Percentiles rank a stretch among this genome's conserved stretches.
phyloP scores from a whole-genome alignment of 2,888 invertebrate genomes.

The Germaria angustata region DNA sequence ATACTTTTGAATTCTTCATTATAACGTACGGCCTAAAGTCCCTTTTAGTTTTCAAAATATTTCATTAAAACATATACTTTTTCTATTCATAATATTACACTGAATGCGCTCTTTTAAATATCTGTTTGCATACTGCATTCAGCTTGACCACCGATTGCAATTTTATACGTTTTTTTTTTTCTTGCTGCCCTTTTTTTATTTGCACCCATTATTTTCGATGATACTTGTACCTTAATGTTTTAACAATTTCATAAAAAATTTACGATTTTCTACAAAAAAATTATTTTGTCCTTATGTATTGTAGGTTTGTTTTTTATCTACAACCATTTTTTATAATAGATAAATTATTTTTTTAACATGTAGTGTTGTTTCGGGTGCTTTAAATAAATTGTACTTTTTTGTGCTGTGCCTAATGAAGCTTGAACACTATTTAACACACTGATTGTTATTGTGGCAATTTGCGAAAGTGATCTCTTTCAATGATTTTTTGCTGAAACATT shows the following conservation, averaged over 20 bases:
- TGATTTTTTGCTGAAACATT: neutral
- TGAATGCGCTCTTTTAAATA: neutral
- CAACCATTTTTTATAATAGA: neutral
- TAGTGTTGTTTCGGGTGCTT: conserved; percentile 16
- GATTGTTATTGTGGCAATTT: neutral
- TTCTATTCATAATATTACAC: too few relatives aligned
- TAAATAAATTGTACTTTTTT: conserved; percentile 22
- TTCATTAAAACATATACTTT: too few relatives aligned
- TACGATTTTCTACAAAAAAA: conserved; percentile 7
- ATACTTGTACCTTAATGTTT: neutral
- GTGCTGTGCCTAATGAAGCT: conserved; percentile 48
- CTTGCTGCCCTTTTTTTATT: conserved; percentile 31
- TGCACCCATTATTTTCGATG: conserved; percentile 54
- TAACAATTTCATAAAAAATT: neutral
- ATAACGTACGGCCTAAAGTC: too few relatives aligned
- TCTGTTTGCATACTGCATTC: conserved; percentile 4
- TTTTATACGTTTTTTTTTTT: conserved; percentile 51
- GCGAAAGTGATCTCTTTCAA: neutral
- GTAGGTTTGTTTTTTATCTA: conserved; percentile 2
- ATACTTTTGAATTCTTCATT: too few relatives aligned
- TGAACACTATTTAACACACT: conserved; percentile 34
- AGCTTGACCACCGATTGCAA: conserved; percentile 64
- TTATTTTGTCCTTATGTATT: conserved; percentile 38
- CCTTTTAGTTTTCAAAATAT: too few relatives aligned
- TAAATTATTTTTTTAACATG: conserved; percentile 3